Conservation (phyloP, 2,113 vertebrate genomes). For the Sorex fumeus region DNA sequence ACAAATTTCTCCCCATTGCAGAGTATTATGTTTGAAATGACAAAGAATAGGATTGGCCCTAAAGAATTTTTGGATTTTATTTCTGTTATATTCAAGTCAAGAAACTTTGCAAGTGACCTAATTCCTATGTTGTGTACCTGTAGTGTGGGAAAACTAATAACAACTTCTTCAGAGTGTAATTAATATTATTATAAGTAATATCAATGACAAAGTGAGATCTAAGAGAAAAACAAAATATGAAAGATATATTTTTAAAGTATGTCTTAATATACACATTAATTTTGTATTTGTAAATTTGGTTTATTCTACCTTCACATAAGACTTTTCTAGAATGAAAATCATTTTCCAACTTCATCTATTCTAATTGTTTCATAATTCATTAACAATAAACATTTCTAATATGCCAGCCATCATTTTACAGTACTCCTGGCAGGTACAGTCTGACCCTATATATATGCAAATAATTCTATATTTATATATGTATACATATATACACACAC, state of each 20-base stretch:
- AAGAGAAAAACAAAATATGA: not conserved
- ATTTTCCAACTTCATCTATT: not conserved
- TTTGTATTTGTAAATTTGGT: not conserved
- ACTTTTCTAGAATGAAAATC: not conserved
- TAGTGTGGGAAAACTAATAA: not conserved
- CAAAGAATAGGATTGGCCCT: not conserved
- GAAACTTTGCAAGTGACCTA: not conserved
- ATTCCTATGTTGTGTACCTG: not conserved
- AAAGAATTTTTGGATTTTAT: not conserved
- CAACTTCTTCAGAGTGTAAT: not conserved
- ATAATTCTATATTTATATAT: no score
- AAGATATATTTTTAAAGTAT: not conserved
- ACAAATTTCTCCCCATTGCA: not conserved
- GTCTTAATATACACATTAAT: constrained; percentile 28
- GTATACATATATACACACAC: not conserved
- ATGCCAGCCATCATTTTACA: not conserved
- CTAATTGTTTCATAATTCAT: not conserved
- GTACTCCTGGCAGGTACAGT: not conserved
- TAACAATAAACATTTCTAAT: not conserved
- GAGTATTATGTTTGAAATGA: not conserved
- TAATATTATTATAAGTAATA: not conserved
- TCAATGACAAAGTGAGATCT: constrained; percentile 20
- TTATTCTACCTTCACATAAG: constrained; percentile 11
- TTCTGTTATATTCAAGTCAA: not conserved
- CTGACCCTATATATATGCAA: not conserved